A percentile compares a stretch with the other conserved stretches of the same genome.
Evolutionary conservation across 1,140 invertebrate genomes (phyloP).

Genomic region (Metaphire vulgaris): DNA sequence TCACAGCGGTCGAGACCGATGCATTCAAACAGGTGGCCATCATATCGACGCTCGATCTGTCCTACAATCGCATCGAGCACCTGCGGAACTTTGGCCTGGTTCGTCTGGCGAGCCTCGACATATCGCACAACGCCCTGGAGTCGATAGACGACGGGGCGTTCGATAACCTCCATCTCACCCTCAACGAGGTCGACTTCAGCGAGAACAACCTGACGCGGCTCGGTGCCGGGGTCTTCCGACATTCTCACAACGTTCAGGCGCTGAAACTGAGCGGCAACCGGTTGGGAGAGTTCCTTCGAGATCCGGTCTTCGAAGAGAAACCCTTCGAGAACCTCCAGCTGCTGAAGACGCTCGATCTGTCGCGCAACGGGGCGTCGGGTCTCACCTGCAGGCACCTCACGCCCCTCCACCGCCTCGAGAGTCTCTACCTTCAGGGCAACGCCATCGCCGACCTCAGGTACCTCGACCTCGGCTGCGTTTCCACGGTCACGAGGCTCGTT

Average conservation of each 20-base stretch:
- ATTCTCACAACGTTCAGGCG: conserved; percentile 3
- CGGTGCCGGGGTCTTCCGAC: not conserved
- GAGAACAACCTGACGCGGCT: conserved; percentile 23
- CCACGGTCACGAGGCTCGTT: conserved; percentile 16
- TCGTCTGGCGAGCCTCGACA: conserved; percentile 13
- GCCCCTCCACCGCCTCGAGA: conserved; percentile 13
- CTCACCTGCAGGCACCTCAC: conserved; percentile 6
- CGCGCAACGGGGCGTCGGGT: conserved; percentile 35
- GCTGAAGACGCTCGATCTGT: conserved; percentile 38
- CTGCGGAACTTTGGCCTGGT: conserved; percentile 16
- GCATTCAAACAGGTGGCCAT: conserved; percentile 20
- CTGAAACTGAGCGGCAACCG: conserved; percentile 27
- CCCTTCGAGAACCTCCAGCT: conserved; percentile 23
- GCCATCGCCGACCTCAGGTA: conserved; percentile 14
- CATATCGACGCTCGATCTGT: conserved; percentile 27
- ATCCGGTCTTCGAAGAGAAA: not conserved
- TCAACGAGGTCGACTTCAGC: conserved; percentile 24
- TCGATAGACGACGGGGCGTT: conserved; percentile 1
- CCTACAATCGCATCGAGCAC: conserved; percentile 11
- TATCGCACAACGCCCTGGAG: conserved; percentile 21
- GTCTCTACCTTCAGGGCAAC: conserved; percentile 17
- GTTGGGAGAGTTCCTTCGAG: conserved; percentile 1
- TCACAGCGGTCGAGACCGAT: conserved; percentile 16
- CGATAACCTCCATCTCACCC: conserved; percentile 6
- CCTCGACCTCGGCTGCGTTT: not conserved